phyloP scores from a whole-genome alignment of 1,140 invertebrate genomes.

The Streblospio benedicti region DNA sequence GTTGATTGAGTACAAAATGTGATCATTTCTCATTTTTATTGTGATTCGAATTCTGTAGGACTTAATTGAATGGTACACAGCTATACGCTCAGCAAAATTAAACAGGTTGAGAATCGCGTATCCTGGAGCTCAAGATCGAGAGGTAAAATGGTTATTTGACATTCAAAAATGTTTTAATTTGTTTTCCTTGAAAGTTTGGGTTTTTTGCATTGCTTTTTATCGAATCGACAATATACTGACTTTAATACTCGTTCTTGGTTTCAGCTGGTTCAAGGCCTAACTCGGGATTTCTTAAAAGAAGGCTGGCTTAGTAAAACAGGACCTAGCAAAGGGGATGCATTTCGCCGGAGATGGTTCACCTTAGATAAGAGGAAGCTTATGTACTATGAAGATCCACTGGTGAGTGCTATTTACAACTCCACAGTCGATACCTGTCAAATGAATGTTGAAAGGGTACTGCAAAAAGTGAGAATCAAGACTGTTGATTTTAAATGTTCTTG shows the following conservation, averaged over 20 bases:
- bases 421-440: no score
- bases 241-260: no score
- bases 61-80: constrained; percentile 80
- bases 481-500: no score
- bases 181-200: no score
- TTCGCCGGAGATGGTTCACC: constrained; percentile 77
- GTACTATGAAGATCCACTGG: constrained; percentile 77
- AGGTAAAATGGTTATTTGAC: constrained; percentile 49
- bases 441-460: no score
- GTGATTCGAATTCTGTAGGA: no score
- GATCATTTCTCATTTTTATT: no score
- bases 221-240: no score
- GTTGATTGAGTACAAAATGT: no score
- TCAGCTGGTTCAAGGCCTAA: constrained; percentile 61
- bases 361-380: constrained; percentile 80
- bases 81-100: constrained; percentile 75
- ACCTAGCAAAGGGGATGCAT: constrained; percentile 66
- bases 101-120: constrained; percentile 71
- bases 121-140: constrained; percentile 66
- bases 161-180: no score
- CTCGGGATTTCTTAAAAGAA: constrained; percentile 71
- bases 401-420: constrained; percentile 35
- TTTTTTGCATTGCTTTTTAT: no score
- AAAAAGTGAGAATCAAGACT: no score
- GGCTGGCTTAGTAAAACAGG: constrained; percentile 83